Percentiles rank a stretch among this genome's conserved stretches.
phyloP scores from a whole-genome alignment of 2,888 invertebrate species.

The Phalera bucephala region DNA sequence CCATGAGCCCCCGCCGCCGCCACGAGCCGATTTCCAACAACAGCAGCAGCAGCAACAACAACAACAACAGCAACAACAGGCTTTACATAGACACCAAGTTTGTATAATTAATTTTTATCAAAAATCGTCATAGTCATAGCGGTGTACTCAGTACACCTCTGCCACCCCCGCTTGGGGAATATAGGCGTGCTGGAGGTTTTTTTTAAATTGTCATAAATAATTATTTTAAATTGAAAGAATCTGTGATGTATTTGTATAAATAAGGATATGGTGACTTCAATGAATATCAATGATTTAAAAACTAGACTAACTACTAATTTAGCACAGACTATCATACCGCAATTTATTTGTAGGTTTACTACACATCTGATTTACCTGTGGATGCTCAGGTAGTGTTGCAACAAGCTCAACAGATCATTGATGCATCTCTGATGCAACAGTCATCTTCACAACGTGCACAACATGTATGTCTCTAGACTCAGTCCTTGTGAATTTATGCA shows the following conservation, averaged over 20 bases:
- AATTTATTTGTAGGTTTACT: conserved; percentile 82
- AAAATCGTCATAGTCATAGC: too few relatives aligned
- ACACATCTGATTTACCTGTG: conserved; percentile 81
- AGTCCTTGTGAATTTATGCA: conserved; percentile 50
- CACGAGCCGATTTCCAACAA: conserved; percentile 62
- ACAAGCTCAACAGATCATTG: conserved; percentile 82
- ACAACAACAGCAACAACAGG: conserved; percentile 51
- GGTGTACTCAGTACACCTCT: too few relatives aligned
- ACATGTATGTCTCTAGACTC: conserved; percentile 76
- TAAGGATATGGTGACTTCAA: too few relatives aligned
- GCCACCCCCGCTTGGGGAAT: too few relatives aligned
- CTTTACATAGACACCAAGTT: conserved; percentile 60
- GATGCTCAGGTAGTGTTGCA: conserved; percentile 82
- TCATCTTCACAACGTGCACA: conserved; percentile 75
- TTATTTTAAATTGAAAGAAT: too few relatives aligned
- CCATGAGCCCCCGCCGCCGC: conserved; percentile 64
- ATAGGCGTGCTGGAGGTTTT: too few relatives aligned
- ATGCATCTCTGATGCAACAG: conserved; percentile 81
- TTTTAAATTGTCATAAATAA: too few relatives aligned
- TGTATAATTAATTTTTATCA: too few relatives aligned
- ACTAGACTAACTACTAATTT: conserved; percentile 14
- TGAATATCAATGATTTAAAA: too few relatives aligned
- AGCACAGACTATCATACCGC: conserved; percentile 14
- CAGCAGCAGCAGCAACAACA: conserved; percentile 48
- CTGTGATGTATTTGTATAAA: too few relatives aligned